phyloP scores from a whole-genome alignment of 2,888 invertebrate species.

The Blastobasis adustella region DNA sequence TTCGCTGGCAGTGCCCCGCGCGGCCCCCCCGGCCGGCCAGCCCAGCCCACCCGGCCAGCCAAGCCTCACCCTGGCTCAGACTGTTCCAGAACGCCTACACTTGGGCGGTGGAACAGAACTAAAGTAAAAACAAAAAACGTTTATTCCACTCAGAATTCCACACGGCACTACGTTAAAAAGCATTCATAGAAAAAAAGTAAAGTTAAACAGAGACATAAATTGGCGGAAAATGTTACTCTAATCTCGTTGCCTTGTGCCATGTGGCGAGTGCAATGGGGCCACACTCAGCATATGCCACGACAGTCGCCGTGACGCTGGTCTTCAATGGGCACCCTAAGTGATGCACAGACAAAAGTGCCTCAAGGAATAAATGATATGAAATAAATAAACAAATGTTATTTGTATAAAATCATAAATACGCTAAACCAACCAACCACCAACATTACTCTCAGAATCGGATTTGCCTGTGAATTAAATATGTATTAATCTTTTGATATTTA shows the following conservation, averaged over 20 bases:
- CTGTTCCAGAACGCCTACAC: slow-evolving; percentile 93
- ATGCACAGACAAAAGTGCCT: too few relatives aligned
- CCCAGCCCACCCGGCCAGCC: slow-evolving; percentile 66
- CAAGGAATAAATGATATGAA: too few relatives aligned
- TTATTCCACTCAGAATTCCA: not conserved
- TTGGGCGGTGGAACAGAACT: slow-evolving; percentile 72
- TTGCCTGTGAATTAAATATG: too few relatives aligned
- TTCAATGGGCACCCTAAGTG: too few relatives aligned
- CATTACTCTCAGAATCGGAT: too few relatives aligned
- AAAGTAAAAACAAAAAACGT: too few relatives aligned
- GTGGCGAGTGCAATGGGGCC: too few relatives aligned
- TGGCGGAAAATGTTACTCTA: not conserved
- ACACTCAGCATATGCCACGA: too few relatives aligned
- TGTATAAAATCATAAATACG: too few relatives aligned
- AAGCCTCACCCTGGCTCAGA: slow-evolving; percentile 90
- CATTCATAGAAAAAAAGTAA: not conserved
- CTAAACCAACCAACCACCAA: not conserved
- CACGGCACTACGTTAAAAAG: not conserved
- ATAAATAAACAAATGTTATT: not conserved
- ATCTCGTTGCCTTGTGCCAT: not conserved
- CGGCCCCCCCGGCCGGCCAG: slow-evolving; percentile 23
- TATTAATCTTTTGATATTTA: too few relatives aligned
- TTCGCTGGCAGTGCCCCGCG: slow-evolving; percentile 94
- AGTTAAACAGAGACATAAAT: not conserved
- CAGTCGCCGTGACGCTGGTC: too few relatives aligned